A percentile compares a stretch with the other conserved stretches of the same genome.
phyloP scores from a whole-genome alignment of 37 sponge, comb jelly and placozoan genomes.

The Theonella swinhoei region DNA sequence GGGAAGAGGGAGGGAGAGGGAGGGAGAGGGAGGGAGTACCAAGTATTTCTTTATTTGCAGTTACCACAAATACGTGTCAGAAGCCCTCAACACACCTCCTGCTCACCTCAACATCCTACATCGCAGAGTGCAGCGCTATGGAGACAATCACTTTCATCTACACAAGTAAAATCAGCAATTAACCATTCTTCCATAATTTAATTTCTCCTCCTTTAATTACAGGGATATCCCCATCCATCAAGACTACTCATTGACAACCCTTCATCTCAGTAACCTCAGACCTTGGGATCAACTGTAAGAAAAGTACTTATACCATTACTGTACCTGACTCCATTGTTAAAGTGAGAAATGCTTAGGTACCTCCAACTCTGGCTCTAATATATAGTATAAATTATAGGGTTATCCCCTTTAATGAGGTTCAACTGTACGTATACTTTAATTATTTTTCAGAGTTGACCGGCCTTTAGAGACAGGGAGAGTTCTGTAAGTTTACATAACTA shows the following conservation, averaged over 20 bases:
- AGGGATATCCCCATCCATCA: constrained; percentile 70
- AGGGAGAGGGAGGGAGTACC: background rate
- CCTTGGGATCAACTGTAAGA: constrained; percentile 73
- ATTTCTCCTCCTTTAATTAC: background rate
- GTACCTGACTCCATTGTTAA: too few species aligned
- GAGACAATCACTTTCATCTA: constrained; percentile 47
- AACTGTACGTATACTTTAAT: too few species aligned
- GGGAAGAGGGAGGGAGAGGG: background rate
- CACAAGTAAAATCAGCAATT: constrained; percentile 25
- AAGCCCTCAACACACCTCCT: constrained; percentile 24
- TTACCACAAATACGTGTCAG: constrained; percentile 20
- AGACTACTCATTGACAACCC: constrained; percentile 44
- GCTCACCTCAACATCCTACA: constrained; percentile 15
- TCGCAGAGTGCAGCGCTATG: constrained; percentile 17
- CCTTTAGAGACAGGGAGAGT: background rate
- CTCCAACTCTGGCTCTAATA: too few species aligned
- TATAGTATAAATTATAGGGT: too few species aligned
- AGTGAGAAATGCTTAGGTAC: too few species aligned
- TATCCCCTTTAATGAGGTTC: too few species aligned
- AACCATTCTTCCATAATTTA: background rate
- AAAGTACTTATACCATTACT: too few species aligned
- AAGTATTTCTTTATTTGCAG: constrained; percentile 3
- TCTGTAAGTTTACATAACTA: constrained; percentile 2
- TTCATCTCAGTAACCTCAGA: constrained; percentile 56
- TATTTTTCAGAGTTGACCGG: constrained; percentile 12